Conservation (phyloP, 2,888 invertebrate species). For the Amiota mariae region DNA sequence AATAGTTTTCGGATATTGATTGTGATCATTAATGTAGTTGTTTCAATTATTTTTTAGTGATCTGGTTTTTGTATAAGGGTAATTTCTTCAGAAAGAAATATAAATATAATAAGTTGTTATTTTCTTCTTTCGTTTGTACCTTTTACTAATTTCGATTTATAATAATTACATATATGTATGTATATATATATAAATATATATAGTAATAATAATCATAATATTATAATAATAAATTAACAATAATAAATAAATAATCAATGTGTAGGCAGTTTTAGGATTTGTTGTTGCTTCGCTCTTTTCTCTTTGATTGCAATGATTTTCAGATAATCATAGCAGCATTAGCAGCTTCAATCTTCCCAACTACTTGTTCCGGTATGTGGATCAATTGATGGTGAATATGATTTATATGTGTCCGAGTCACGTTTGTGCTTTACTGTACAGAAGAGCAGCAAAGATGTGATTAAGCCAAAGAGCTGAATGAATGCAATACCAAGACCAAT, state of each 20-base stretch:
- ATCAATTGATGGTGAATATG: conserved; percentile 76
- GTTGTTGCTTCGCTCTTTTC: conserved; percentile 27
- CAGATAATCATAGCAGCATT: not conserved
- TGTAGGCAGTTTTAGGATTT: conserved; percentile 22
- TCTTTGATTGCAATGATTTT: not conserved
- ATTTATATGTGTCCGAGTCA: conserved; percentile 81
- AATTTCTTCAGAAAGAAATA: too few relatives aligned
- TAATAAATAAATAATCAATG: conserved; percentile 39
- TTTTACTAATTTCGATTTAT: conserved; percentile 29
- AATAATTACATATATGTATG: conserved; percentile 52
- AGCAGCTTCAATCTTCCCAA: conserved; percentile 70
- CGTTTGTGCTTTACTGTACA: conserved; percentile 82
- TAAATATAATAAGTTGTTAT: conserved; percentile 40
- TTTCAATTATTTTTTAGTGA: not conserved
- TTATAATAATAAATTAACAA: conserved; percentile 39
- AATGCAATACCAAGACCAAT: conserved; percentile 85
- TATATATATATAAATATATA: not conserved
- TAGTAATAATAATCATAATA: conserved; percentile 21
- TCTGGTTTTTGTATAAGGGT: not conserved
- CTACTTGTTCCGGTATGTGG: conserved; percentile 73
- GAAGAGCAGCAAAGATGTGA: conserved; percentile 84
- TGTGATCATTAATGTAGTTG: too few relatives aligned
- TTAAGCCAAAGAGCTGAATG: conserved; percentile 84
- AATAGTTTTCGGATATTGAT: too few relatives aligned
- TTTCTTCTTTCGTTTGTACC: conserved; percentile 1